Conservation (phyloP, 2,888 invertebrate species). For the Agrilus mali region DNA sequence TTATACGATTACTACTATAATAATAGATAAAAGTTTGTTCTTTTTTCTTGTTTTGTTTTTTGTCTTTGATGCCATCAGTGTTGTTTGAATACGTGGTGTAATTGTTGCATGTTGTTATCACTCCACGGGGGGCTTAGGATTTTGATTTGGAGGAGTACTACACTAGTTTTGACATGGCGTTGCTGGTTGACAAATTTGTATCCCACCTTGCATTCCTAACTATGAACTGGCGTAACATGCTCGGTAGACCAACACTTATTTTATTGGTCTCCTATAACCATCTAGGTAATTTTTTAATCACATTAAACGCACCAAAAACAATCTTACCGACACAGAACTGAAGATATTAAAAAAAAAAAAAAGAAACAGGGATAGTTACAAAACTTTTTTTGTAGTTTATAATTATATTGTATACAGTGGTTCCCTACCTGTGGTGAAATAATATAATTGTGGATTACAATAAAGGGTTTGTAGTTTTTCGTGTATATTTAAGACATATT, state of each 20-base stretch:
- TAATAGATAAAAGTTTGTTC: constrained; percentile 1
- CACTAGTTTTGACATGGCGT: constrained; percentile 89
- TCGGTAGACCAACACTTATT: constrained; percentile 90
- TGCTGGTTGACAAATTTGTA: constrained; percentile 87
- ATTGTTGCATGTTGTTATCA: constrained; percentile 19
- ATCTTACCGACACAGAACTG: background rate
- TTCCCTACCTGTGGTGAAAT: too few relatives aligned
- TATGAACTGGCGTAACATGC: constrained; percentile 93
- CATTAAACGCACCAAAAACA: background rate
- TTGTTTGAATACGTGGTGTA: constrained; percentile 10
- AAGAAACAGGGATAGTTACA: background rate
- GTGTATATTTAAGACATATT: too few relatives aligned
- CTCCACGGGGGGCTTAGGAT: constrained; percentile 46
- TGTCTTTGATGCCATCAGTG: constrained; percentile 8
- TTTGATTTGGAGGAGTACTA: constrained; percentile 91
- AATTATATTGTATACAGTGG: too few relatives aligned
- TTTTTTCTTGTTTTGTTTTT: background rate
- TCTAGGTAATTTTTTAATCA: constrained; percentile 52
- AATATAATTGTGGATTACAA: too few relatives aligned
- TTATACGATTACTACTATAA: background rate
- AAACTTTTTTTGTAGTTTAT: too few relatives aligned
- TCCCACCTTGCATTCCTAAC: constrained; percentile 91
- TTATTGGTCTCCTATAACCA: constrained; percentile 74
- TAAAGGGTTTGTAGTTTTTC: too few relatives aligned
- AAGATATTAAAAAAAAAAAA: background rate